Base-by-base conservation (phyloP, 92 coral and sea anemone genomes). In the Zoanthus sansibaricus region DNA sequence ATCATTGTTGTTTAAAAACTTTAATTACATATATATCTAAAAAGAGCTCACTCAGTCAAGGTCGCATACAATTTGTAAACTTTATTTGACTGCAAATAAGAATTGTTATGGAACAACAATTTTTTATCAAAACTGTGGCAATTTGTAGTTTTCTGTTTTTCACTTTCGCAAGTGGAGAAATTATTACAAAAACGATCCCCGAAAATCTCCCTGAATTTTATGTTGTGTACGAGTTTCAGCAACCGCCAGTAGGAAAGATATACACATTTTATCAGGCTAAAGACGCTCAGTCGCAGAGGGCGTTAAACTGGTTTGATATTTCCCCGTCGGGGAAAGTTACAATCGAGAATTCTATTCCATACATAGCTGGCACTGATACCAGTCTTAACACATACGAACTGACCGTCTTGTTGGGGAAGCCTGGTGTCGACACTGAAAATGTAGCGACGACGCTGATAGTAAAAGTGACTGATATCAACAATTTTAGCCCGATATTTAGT, bases 401-500 rank as follows among this genome's bases (percentile, higher is more conserved):
- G 20, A 90, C 90, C 32, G 94, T 89, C n/a, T 73, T 94, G 32
- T 91, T 90, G 52, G 88, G 91, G 21, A 74, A 79, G 48, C 91
- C 89, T 44, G 95, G 98, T 20, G 85, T 78, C 42, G 21, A 68
- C 4, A 95, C 83, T 76, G 95, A 94, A 0, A 94, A 94, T n/a
- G 59, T 70, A 18, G 96, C 98, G 20, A 75, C 76, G 3, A 91
- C 96, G 42, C 55, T 94, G 18, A 76, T 85, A 74, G 92, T 94
- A 49, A 87, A 88, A 12, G 94, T 94, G 33, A 91, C 79, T 15
- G 98, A 94, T 71, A 87, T 88, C 37, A 90, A 94, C 70, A 91
- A 94, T 56, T 93, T 91, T 56, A 85, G 89, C 68, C 98, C 98
- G 31, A 82, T 94, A 0, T 94, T 94, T 69, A 93, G 94, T 7